Base-by-base conservation (phyloP, 2,797 vertebrate genomes). In the Gobio occitaniae region DNA sequence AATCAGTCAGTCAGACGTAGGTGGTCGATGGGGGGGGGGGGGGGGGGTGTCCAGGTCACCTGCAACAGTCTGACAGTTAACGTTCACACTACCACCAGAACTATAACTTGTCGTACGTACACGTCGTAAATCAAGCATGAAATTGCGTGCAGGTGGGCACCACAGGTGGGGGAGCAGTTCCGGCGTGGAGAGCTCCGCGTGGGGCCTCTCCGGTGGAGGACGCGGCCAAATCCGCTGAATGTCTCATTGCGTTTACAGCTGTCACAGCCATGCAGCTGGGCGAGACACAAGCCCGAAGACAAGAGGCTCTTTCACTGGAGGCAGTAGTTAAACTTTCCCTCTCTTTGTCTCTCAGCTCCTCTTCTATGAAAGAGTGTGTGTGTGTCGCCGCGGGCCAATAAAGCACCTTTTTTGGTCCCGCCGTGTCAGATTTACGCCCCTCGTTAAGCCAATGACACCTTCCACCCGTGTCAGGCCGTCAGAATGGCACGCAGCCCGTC, bases 371-470 rank as follows among this genome's bases (percentile, higher is more conserved):
- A 76, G 82, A 83, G 83, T 84, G 88, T 83, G 65, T 71, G 69
- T 71, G 69, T 71, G 65, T 78, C 70, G 36, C 86, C 12, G 61
- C 19, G 32, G 80, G 75, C 85, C 72, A 71, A 70, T 89, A 89
- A 85, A 84, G 80, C 85, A 70, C 36, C 29, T 19, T 80, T 87
- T 86, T 81, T 76, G 66, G 41, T 84, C 86, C 86, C 15, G 65
- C 78, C 7, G 80, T 84, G 85, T 88, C 83, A 88, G 86, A 90
- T 90, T 90, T 90, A 89, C 84, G 78, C 76, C 85, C 83, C 78
- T 90, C 75, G 70, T 90, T 89, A 89, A 86, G 87, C 83, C 88
- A 82, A 68, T 80, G 86, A 87, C 85, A 83, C 85, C 65, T 77
- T 89, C 85, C 69, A 81, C 81, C 83, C 78, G 11, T 77, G 85